These are phyloP conservation scores for Carposina sasakii DNA, from an alignment of 1,140 invertebrate species.

Conservation along the genomic window DNA sequence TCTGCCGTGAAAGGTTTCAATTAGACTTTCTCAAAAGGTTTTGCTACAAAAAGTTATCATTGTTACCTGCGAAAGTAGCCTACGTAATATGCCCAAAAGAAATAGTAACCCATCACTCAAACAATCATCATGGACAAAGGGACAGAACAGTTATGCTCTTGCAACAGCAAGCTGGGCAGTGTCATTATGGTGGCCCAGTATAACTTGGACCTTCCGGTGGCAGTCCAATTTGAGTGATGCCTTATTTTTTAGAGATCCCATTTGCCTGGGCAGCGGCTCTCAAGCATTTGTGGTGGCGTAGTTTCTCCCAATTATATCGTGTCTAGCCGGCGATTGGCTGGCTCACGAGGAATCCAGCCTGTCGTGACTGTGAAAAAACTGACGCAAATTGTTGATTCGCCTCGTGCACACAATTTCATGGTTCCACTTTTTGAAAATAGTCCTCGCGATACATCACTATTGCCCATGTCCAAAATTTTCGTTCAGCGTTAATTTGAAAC, in stretches of 20 bases:
- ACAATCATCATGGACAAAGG: slow-evolving; percentile 59
- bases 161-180: slow-evolving; percentile 36
- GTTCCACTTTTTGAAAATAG: slow-evolving; percentile 52
- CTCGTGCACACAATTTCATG: slow-evolving; percentile 70
- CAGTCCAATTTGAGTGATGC: slow-evolving; percentile 18
- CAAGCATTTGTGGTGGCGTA: slow-evolving; percentile 58
- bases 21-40: too few species aligned
- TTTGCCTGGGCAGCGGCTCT: slow-evolving; percentile 44
- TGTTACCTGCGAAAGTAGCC: slow-evolving; percentile 40
- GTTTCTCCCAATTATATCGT: slow-evolving; percentile 68
- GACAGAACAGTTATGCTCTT: slow-evolving; percentile 48
- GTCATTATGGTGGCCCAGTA: slow-evolving; percentile 47
- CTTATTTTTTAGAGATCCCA: slow-evolving; percentile 44
- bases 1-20: too few species aligned
- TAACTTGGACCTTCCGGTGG: slow-evolving; percentile 26
- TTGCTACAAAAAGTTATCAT: slow-evolving; percentile 36
- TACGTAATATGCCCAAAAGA: slow-evolving; percentile 31
- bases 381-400: slow-evolving; percentile 70
- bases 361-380: slow-evolving; percentile 70
- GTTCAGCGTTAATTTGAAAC: too few species aligned
- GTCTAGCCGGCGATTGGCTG: slow-evolving; percentile 62
- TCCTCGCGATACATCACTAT: too few species aligned
- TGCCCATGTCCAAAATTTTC: too few species aligned
- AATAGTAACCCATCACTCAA: slow-evolving; percentile 48
- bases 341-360: slow-evolving; percentile 58